These are phyloP conservation scores for Protophormia terraenovae DNA, from an alignment of 2,888 invertebrate species.

Conservation along the genomic window DNA sequence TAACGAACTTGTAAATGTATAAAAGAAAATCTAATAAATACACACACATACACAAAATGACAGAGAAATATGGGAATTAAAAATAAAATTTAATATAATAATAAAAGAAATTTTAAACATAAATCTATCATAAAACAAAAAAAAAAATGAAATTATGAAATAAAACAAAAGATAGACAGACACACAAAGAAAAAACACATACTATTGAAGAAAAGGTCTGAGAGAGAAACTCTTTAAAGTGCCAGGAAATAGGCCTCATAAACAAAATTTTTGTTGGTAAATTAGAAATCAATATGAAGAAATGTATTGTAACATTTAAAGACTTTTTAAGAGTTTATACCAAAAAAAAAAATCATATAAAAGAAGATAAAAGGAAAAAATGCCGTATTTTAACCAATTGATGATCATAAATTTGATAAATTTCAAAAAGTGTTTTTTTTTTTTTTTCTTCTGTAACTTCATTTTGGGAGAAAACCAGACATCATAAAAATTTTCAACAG, in stretches of 20 bases:
- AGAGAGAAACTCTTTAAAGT: not conserved
- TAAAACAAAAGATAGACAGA: slow-evolving; percentile 30
- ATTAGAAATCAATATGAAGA: slow-evolving; percentile 43
- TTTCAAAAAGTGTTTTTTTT: slow-evolving; percentile 18
- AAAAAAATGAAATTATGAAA: not conserved
- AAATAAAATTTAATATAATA: slow-evolving; percentile 20
- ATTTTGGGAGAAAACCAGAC: slow-evolving; percentile 16
- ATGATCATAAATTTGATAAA: slow-evolving; percentile 66
- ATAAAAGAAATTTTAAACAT: slow-evolving; percentile 34
- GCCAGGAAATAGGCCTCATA: slow-evolving; percentile 65
- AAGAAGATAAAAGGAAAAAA: slow-evolving; percentile 52
- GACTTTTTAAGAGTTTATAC: slow-evolving; percentile 34
- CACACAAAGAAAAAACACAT: not conserved
- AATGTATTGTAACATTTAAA: slow-evolving; percentile 30
- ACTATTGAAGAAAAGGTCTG: not conserved
- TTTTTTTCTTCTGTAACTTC: no score
- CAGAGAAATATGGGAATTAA: slow-evolving; percentile 18
- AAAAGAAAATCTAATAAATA: slow-evolving; percentile 3
- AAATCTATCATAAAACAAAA: slow-evolving; percentile 54
- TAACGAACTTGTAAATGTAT: slow-evolving; percentile 54
- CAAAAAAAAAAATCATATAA: not conserved
- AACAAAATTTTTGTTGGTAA: slow-evolving; percentile 14
- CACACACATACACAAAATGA: not conserved
- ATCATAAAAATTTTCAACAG: slow-evolving; percentile 48
- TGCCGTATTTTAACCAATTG: slow-evolving; percentile 52